Conservation (phyloP, 2,113 vertebrate species). For the Gorsachius goisagi region DNA sequence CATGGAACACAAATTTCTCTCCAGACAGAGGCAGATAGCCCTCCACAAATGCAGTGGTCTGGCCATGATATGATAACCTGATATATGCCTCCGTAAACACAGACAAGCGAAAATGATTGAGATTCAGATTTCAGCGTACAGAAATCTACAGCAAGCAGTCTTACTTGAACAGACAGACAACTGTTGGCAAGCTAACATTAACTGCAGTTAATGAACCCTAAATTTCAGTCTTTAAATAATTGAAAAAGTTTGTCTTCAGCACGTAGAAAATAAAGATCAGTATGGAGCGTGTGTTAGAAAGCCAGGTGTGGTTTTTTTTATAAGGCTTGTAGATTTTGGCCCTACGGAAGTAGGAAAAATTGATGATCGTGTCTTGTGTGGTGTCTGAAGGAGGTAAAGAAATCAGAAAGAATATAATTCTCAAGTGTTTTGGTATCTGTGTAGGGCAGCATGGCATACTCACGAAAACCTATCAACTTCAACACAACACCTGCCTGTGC, state of each 20-base stretch:
- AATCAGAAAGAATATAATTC: neutral
- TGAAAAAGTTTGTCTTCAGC: neutral
- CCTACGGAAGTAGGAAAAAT: neutral
- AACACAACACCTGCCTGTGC: neutral
- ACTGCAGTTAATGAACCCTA: neutral
- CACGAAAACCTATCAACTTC: neutral
- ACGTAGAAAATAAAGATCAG: neutral
- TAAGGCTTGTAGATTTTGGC: neutral
- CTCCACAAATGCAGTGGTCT: neutral
- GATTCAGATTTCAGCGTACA: neutral
- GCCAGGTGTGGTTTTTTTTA: neutral
- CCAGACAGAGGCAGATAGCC: neutral
- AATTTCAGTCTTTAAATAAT: neutral
- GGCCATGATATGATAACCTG: neutral
- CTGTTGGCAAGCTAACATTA: neutral
- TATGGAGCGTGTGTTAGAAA: neutral
- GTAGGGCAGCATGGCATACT: rapidly evolving
- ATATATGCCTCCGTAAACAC: neutral
- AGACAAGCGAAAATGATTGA: neutral
- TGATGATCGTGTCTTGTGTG: neutral
- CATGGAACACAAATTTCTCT: neutral
- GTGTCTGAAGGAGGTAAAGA: neutral
- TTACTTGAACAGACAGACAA: neutral
- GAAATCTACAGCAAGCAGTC: neutral
- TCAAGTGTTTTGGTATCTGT: neutral